Evolutionary conservation across 2,888 invertebrate genomes (phyloP).

Genomic region (Agrochola macilenta): DNA sequence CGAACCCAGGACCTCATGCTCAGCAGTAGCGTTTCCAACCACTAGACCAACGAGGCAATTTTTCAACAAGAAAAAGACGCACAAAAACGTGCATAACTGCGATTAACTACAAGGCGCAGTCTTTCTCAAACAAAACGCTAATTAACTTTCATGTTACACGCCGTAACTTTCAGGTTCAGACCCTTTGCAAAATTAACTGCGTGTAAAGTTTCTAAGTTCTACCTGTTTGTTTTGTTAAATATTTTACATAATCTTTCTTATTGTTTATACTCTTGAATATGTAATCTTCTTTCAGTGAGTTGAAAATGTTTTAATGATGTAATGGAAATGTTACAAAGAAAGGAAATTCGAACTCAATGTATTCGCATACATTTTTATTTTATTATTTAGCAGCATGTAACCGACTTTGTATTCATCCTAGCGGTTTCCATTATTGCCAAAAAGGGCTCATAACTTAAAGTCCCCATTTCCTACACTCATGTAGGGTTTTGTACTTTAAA

Average conservation of each 20-base stretch:
- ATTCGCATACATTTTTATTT: neutral
- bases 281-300: constrained; percentile 3
- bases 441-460: neutral
- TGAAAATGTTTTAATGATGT: neutral
- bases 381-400: neutral
- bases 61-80: neutral
- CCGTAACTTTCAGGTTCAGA: constrained; percentile 43
- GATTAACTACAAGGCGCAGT: constrained; percentile 19
- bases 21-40: no score
- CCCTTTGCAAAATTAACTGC: constrained; percentile 52
- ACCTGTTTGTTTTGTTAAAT: constrained; percentile 22
- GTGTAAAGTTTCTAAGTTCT: constrained; percentile 42
- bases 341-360: neutral
- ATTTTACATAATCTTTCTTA: constrained; percentile 38
- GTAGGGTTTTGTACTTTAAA: neutral
- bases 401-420: neutral
- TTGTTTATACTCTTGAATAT: constrained; percentile 32
- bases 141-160: constrained; percentile 52
- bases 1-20: no score
- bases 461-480: neutral
- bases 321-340: neutral
- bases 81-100: neutral
- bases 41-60: no score
- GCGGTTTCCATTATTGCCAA: neutral
- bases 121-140: constrained; percentile 50